Conservation (phyloP, 2,113 vertebrate species). For the Chaetodon trifascialis region DNA sequence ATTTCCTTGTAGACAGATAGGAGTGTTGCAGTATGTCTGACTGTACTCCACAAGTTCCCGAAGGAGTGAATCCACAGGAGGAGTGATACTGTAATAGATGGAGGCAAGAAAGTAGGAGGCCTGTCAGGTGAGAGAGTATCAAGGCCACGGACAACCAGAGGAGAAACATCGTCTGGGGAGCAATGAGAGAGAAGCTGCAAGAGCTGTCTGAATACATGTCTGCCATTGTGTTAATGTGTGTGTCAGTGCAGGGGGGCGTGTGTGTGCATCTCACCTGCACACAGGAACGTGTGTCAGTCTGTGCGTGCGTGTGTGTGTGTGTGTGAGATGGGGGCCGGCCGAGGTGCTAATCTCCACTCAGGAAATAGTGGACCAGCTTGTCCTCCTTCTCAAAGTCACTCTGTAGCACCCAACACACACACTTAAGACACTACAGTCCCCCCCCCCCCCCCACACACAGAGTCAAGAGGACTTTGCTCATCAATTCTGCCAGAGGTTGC, state of each 20-base stretch:
- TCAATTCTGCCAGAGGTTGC: conserved; percentile 81
- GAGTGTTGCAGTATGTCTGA: background rate
- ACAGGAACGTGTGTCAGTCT: conserved; percentile 24
- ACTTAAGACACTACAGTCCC: conserved; percentile 52
- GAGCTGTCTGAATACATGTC: conserved; percentile 30
- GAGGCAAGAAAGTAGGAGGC: background rate
- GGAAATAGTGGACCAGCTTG: conserved; percentile 47
- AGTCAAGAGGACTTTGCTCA: conserved; percentile 79
- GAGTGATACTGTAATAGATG: background rate
- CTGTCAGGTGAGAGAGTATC: conserved; percentile 28
- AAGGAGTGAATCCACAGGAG: conserved; percentile 13
- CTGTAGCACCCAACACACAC: conserved; percentile 24
- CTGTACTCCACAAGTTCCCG: background rate
- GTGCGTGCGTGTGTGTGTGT: conserved; percentile 46
- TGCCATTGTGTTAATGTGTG: conserved; percentile 39
- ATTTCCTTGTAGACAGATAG: background rate
- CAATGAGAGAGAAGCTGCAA: background rate
- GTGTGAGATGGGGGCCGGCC: conserved; percentile 35
- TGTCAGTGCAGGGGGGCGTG: conserved; percentile 12
- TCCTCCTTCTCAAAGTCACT: conserved; percentile 64
- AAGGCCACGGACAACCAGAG: conserved; percentile 49
- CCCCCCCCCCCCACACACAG: conserved; percentile 36
- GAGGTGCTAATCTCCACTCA: conserved; percentile 57
- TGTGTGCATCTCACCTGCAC: conserved; percentile 29
- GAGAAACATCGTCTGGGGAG: conserved; percentile 40